These are phyloP conservation scores for Parasteatoda tepidariorum DNA, from an alignment of 1,140 invertebrate genomes.

Conservation along the genomic window DNA sequence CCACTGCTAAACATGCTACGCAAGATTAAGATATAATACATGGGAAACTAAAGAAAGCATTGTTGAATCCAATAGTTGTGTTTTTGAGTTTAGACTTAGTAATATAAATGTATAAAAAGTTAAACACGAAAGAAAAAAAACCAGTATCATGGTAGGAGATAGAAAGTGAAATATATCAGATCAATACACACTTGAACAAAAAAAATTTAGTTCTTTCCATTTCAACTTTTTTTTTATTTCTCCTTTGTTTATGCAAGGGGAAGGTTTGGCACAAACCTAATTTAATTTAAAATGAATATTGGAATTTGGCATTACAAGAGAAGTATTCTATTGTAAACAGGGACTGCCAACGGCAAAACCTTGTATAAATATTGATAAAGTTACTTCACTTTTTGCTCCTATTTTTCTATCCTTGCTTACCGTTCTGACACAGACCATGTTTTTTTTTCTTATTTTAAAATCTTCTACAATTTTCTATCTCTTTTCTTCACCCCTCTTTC, in stretches of 20 bases:
- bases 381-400: slow-evolving; percentile 11
- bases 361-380: slow-evolving; percentile 60
- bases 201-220: slow-evolving; percentile 4
- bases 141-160: slow-evolving; percentile 7
- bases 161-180: slow-evolving; percentile 46
- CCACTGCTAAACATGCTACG: background rate
- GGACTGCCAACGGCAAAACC: slow-evolving; percentile 51
- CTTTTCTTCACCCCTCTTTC: background rate
- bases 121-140: background rate
- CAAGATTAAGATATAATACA: slow-evolving; percentile 21
- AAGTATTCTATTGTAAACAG: slow-evolving; percentile 45
- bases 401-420: background rate
- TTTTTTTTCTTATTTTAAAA: background rate
- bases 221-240: background rate
- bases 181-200: slow-evolving; percentile 32
- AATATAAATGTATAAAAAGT: slow-evolving; percentile 42
- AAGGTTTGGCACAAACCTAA: slow-evolving; percentile 43
- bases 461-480: background rate
- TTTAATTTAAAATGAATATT: slow-evolving; percentile 61
- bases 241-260: slow-evolving; percentile 43
- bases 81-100: slow-evolving; percentile 35
- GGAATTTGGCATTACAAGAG: slow-evolving; percentile 54
- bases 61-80: slow-evolving; percentile 14
- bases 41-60: slow-evolving; percentile 14
- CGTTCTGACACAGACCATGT: background rate